Evolutionary conservation across 2,797 vertebrate species (phyloP).

Genomic region (Selene dorsalis): DNA sequence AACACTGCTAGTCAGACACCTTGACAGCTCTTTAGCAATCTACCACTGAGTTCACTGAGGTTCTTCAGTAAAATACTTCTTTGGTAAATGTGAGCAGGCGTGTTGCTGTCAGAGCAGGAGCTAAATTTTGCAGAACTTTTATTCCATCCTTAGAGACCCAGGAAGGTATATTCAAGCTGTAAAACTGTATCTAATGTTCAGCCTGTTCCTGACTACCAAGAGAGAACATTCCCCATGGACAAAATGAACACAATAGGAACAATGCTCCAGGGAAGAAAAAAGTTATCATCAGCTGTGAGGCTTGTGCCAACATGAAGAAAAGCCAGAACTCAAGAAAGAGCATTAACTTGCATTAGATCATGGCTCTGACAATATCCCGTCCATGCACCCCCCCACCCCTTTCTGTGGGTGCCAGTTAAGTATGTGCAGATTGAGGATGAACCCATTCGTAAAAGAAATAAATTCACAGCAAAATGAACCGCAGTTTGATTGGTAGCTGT

Average conservation of each 20-base stretch:
- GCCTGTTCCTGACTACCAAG: conserved; percentile 39
- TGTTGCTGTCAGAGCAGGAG: conserved; percentile 46
- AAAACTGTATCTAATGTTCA: conserved; percentile 46
- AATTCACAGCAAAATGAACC: conserved; percentile 50
- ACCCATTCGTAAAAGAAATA: conserved; percentile 48
- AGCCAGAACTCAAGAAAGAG: conserved; percentile 36
- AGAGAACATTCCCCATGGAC: conserved; percentile 50
- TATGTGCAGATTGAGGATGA: conserved; percentile 33
- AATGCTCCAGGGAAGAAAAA: conserved; percentile 46
- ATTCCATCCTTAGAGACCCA: conserved; percentile 20
- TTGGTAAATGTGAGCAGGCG: conserved; percentile 34
- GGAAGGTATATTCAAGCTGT: conserved; percentile 37
- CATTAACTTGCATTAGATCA: conserved; percentile 58
- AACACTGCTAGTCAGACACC: conserved; percentile 13
- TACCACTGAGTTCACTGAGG: conserved; percentile 28
- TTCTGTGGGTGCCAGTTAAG: conserved; percentile 25
- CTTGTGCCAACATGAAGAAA: conserved; percentile 34
- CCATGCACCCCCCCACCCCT: conserved; percentile 11
- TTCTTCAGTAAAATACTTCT: conserved; percentile 29
- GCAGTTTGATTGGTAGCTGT: conserved; percentile 51
- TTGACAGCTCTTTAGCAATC: conserved; percentile 50
- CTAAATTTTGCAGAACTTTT: conserved; percentile 18
- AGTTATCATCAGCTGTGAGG: conserved; percentile 51
- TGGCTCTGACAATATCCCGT: conserved; percentile 38
- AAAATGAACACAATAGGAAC: conserved; percentile 47